Base-by-base conservation (phyloP, 2,888 invertebrate species). In the Synanthedon andrenaeformis region DNA sequence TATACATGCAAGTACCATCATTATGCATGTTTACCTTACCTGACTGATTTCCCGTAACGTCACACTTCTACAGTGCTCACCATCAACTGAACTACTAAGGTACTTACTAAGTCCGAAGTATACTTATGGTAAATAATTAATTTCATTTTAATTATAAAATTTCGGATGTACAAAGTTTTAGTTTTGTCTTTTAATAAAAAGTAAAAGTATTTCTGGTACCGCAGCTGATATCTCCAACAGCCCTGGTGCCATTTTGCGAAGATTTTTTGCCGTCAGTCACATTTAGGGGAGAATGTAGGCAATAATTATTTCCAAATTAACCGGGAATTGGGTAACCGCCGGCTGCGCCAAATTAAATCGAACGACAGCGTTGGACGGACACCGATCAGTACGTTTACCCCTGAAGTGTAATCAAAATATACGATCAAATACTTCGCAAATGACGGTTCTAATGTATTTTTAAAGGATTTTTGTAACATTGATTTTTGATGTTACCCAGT, bases 241-340 rank as follows among this genome's bases (percentile, higher is more conserved):
- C 28, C 35, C 35, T 35, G 35, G 8, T 35, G 60, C 58, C 28
- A 60, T 62, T 65, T 59, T 60, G 14, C 45, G 13, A 45, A 45
- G 17, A 49, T 49, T 49, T 49, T 49, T 17, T 50, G 49, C 53
- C 8, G 13, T 28, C 28, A 5, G 35, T 41, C 53, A 28, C 48
- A 56, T 51, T 55, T 56, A 67, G 76, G 79, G 72, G 67, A 72
- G 64, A 66, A 54, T 56, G 66, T 65, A 65, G 68, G 74, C 69
- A 77, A 76, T 82, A 83, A 86, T 85, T 83, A 84, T 83, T 80
- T 80, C 76, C 69, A 76, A 82, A 84, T 86, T 82, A 85, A 79
- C 77, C 76, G 69, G 59, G 59, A 71, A 63, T 64, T 66, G 72
- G 76, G 74, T 62, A 70, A 67, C 76, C 74, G 66, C 75, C 75